Base-by-base conservation (phyloP, 2,797 vertebrate species). In the Atherinosoma microstoma region DNA sequence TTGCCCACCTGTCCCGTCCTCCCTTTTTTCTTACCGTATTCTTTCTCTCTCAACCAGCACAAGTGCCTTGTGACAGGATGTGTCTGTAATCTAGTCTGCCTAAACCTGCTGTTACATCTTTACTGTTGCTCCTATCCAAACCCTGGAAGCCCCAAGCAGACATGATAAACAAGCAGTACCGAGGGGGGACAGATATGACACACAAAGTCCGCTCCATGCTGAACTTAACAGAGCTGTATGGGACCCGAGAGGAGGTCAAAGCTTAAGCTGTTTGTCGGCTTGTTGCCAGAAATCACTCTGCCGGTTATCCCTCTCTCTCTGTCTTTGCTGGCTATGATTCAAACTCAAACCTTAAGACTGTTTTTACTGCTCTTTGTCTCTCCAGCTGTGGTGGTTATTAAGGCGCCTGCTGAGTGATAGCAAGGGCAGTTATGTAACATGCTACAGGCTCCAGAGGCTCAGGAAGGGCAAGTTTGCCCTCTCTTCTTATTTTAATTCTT, bases 51-150 rank as follows among this genome's bases (percentile, higher is more conserved):
- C 75, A 49, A 75, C 74, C 78, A 81, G 57, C 20, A 9, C 51
- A 87, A 91, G 93, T 94, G 93, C 93, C 92, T 93, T 90, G 76
- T 85, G 76, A 82, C 79, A 82, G 74, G 76, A 84, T 42, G 82
- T 75, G 72, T 87, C 80, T 87, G 73, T 83, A 64, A 78, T 67
- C 58, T 62, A n/a, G 40, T 74, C 67, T 60, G 60, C 67, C 58
- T 24, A 36, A 73, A 78, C 38, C 53, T 64, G 71, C 80, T 63
- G 66, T 79, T 77, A 65, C 68, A 42, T 62, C 79, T 73, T 72
- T 63, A 10, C 49, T 70, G 40, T 71, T 70, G 53, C 76, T 61
- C 34, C 49, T 79, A 58, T 77, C 57, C 60, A 38, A 79, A 62
- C 56, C 59, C 59, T 64, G 60, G 71, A 76, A 73, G 73, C 60